Evolutionary conservation across 2,113 vertebrate genomes (phyloP).

Genomic region (Gallinago undulata): DNA sequence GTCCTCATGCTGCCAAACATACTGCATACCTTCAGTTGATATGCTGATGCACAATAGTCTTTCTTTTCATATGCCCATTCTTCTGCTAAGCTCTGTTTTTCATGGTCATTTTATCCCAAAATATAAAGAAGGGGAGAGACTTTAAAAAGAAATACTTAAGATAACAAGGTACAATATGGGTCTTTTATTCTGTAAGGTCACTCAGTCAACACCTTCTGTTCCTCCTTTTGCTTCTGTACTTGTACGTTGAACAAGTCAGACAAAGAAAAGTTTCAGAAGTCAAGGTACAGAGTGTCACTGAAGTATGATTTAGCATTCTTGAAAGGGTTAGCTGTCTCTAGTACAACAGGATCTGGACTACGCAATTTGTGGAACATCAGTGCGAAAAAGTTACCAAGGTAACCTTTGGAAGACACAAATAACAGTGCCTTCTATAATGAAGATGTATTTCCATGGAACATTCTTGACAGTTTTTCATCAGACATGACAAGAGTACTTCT

Average conservation of each 20-base stretch:
- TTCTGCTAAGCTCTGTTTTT: background rate
- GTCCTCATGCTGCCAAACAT: background rate
- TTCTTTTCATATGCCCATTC: background rate
- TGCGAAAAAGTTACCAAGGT: background rate
- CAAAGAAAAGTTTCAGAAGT: background rate
- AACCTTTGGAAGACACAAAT: background rate
- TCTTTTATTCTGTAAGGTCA: background rate
- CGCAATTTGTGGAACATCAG: background rate
- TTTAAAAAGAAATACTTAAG: background rate
- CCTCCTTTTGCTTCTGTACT: background rate
- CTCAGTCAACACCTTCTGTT: background rate
- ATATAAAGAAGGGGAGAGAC: background rate
- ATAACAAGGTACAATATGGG: background rate
- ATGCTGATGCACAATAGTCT: background rate
- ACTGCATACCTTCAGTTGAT: background rate
- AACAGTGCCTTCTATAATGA: background rate
- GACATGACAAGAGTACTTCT: background rate
- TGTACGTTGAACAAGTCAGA: background rate
- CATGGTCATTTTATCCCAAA: background rate
- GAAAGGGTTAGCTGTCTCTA: background rate
- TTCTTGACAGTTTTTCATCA: background rate
- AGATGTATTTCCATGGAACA: background rate
- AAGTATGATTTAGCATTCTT: background rate
- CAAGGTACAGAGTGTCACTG: background rate
- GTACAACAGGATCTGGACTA: background rate